Base-by-base conservation (phyloP, 2,797 vertebrate genomes). In the Acipenser oxyrinchus region DNA sequence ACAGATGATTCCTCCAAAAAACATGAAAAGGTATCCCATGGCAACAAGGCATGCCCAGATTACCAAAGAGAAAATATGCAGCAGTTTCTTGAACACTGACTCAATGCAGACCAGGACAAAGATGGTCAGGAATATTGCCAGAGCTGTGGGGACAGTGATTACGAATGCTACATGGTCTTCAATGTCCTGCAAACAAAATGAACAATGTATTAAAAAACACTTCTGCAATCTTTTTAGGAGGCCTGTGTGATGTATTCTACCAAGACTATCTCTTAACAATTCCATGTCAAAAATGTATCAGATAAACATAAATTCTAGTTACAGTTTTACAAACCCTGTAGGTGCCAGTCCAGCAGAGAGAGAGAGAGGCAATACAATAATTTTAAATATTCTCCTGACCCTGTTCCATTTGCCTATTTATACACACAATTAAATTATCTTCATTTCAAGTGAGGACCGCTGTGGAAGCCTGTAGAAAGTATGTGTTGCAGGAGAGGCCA, bases 11-110 rank as follows among this genome's bases (percentile, higher is more conserved):
- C 94, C 95, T 13, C 94, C 96, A 7, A 94, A 96, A 84, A 95
- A 96, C 95, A 98, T 96, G 77, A 99, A 99, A 77, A 99, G 87
- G 87, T 97, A 98, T 75, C 93, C 96, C 95, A 98, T 98, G 82
- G 94, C 83, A 82, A 97, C 93, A 72, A 99, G 86, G 70, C 95
- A 95, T 49, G 91, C 90, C 94, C 95, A 99, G 80, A 98, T 94
- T 77, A 97, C 90, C 81, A 97, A 74, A 4, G 96, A 96, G 83
- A 98, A 98, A 75, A 97, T 60, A 10, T 89, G 93, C 1, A 99
- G 93, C 65, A 98, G 91, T 85, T 95, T 97, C 89, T 94, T 96
- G 82, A 99, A 99, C 72, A 98, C 82, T 2, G 96, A 92, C 83
- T 99, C 96, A 10, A 98, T 84, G 85, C 96, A 99, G 79, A 94